A percentile compares a stretch with the other conserved stretches of the same genome.
Evolutionary conservation across 2,797 vertebrate genomes (phyloP).

Genomic region (Craterocephalus amniculus): DNA sequence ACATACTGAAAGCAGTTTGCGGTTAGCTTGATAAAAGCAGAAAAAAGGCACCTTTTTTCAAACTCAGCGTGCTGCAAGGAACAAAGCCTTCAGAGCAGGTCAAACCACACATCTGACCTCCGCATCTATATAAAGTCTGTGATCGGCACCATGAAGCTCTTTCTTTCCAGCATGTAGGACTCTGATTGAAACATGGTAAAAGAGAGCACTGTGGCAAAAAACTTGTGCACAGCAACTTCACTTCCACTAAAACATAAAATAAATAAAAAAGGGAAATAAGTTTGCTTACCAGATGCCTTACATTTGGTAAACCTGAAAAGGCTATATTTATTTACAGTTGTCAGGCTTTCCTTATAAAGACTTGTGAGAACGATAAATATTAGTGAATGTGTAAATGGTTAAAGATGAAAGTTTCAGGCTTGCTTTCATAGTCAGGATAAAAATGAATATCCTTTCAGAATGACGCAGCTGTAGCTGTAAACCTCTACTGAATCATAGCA

Average conservation of each 20-base stretch:
- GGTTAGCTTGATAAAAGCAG: neutral
- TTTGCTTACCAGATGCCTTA: neutral
- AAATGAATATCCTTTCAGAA: no score
- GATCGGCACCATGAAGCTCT: neutral
- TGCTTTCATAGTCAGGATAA: no score
- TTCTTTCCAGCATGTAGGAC: neutral
- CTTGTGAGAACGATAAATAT: no score
- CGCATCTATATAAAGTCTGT: neutral
- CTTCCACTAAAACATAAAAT: no score
- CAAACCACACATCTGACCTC: neutral
- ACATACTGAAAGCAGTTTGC: neutral
- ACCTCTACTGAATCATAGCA: no score
- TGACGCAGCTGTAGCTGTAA: no score
- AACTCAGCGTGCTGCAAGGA: neutral
- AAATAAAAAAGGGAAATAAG: neutral
- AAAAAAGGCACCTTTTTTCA: neutral
- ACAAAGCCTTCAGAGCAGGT: conserved; percentile 12
- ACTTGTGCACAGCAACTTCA: neutral
- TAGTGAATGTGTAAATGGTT: no score
- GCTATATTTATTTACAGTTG: neutral
- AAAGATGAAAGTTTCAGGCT: no score
- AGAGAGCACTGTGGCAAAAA: neutral
- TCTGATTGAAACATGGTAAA: neutral
- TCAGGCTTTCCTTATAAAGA: no score
- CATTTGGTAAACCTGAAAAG: neutral